Evolutionary conservation across 1,140 invertebrate genomes (phyloP), one percentile per base, ranked within the genome.

Genomic region (Drosophila tropicalis): DNA sequence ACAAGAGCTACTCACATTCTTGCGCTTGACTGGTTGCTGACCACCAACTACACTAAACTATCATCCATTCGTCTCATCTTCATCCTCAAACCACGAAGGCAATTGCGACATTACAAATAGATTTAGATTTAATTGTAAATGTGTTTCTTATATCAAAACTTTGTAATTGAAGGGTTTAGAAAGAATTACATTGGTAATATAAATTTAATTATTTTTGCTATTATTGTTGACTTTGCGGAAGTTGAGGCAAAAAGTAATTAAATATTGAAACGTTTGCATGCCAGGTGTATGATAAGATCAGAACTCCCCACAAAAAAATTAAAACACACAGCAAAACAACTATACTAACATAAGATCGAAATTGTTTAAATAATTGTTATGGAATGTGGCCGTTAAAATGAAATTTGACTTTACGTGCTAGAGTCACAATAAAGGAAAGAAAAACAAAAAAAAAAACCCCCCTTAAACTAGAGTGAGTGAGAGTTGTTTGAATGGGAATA

Each of bases 281-380:
- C 17, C 40, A 15, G 2, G 3, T 5, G 17, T 44, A 32, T 19
- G 63, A 63, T 80, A 62, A 40, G 39, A 62, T 41, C 76, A 41
- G 29, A 78, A 75, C 70, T 51, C 67, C 47, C 40, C 55, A 58
- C 57, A 51, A 5, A 34, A 10, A 15, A 13, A 32, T n/a, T 15
- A 29, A 29, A 66, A 63, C n/a, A n/a, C n/a, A 55, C 56, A 22
- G 2, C 22, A 32, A 13, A 39, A 56, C 6, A 22, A 19, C 19
- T 15, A 29, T 15, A 44, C 9, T 40, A 32, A 15, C 15, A 62
- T 63, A 58, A 36, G 58, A 76, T 76, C 10, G 29, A 12, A 85
- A 79, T 66, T 71, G 75, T 74, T 75, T 76, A 72, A 86, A 79
- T 79, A 86, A 75, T 70, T 57, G 56, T 17, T 17, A 58, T 36